A percentile compares a stretch with the other conserved stretches of the same genome.
Evolutionary conservation across 2,888 invertebrate species (phyloP).

Genomic region (Vanessa cardui): DNA sequence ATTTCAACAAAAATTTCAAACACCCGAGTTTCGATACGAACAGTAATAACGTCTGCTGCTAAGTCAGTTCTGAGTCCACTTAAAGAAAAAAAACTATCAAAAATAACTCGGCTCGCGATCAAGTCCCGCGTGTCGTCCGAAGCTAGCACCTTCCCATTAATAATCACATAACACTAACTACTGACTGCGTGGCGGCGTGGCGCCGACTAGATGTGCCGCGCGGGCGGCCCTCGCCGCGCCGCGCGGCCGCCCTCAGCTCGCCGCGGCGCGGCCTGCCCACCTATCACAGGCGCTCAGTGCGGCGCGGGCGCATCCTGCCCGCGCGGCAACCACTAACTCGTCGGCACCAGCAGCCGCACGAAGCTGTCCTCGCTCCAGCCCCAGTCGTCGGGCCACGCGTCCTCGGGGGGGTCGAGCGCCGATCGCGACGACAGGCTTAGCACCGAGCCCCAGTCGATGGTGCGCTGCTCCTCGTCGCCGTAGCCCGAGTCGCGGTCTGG

Average conservation of each 20-base stretch:
- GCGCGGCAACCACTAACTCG: slow-evolving; percentile 84
- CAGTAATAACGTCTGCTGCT: slow-evolving; percentile 76
- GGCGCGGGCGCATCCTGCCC: slow-evolving; percentile 78
- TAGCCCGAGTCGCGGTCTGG: slow-evolving; percentile 89
- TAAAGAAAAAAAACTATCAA: slow-evolving; percentile 82
- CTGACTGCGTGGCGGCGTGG: slow-evolving; percentile 71
- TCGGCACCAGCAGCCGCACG: slow-evolving; percentile 87
- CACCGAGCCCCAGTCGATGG: slow-evolving; percentile 96
- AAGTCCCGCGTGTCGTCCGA: slow-evolving; percentile 81
- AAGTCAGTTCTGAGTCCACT: slow-evolving; percentile 80
- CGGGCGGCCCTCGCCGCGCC: slow-evolving; percentile 52
- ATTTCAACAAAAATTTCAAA: slow-evolving; percentile 82
- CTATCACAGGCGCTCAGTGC: slow-evolving; percentile 76
- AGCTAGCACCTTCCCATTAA: slow-evolving; percentile 83
- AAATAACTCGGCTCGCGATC: slow-evolving; percentile 81
- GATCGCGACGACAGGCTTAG: slow-evolving; percentile 93
- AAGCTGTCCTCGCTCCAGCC: slow-evolving; percentile 87
- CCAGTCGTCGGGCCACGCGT: slow-evolving; percentile 86
- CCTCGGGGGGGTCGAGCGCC: slow-evolving; percentile 92
- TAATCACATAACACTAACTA: slow-evolving; percentile 81
- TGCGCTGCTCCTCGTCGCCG: slow-evolving; percentile 89
- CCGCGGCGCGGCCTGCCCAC: slow-evolving; percentile 62
- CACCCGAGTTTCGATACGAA: slow-evolving; percentile 74
- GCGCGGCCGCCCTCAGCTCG: slow-evolving; percentile 54
- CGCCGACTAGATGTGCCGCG: slow-evolving; percentile 62